These are phyloP conservation scores for Drosophila diplacantha DNA, from an alignment of 2,888 invertebrate genomes.

Conservation along the genomic window DNA sequence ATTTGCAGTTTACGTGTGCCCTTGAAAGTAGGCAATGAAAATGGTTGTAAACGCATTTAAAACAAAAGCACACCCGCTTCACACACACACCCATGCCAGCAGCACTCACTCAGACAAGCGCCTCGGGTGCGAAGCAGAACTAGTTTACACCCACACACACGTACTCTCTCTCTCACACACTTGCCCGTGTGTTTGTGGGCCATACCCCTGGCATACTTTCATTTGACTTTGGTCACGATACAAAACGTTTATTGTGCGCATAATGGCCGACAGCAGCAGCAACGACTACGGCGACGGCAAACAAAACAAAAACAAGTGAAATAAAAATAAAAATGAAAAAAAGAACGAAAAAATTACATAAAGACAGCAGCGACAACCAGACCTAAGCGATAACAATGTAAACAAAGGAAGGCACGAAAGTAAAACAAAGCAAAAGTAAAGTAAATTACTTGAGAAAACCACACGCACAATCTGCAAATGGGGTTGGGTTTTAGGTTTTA, in stretches of 20 bases:
- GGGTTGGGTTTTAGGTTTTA: slow-evolving; percentile 1
- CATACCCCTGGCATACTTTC: slow-evolving; percentile 72
- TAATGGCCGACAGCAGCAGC: slow-evolving; percentile 44
- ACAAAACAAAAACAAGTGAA: slow-evolving; percentile 50
- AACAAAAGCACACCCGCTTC: slow-evolving; percentile 35
- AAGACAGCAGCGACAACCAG: slow-evolving; percentile 44
- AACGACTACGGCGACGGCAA: slow-evolving; percentile 43
- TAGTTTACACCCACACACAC: slow-evolving; percentile 43
- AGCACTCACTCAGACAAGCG: slow-evolving; percentile 36
- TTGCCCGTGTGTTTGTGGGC: slow-evolving; percentile 50
- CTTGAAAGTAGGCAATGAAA: slow-evolving; percentile 46
- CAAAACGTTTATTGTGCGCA: slow-evolving; percentile 69
- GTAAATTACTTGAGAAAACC: slow-evolving; percentile 62
- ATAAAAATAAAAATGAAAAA: slow-evolving; percentile 28
- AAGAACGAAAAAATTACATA: slow-evolving; percentile 50
- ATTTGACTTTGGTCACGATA: slow-evolving; percentile 73
- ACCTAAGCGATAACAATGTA: slow-evolving; percentile 50
- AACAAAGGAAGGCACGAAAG: slow-evolving; percentile 59
- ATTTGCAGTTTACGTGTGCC: slow-evolving; percentile 16
- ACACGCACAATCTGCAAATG: slow-evolving; percentile 61
- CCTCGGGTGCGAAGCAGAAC: slow-evolving; percentile 39
- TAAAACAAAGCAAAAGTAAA: slow-evolving; percentile 53
- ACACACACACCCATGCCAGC: neutral
- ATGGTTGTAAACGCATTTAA: slow-evolving; percentile 38
- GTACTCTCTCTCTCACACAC: slow-evolving; percentile 4